These are phyloP conservation scores for Rhagophthalmus giganteus DNA, from an alignment of 2,888 invertebrate species.

Conservation along the genomic window DNA sequence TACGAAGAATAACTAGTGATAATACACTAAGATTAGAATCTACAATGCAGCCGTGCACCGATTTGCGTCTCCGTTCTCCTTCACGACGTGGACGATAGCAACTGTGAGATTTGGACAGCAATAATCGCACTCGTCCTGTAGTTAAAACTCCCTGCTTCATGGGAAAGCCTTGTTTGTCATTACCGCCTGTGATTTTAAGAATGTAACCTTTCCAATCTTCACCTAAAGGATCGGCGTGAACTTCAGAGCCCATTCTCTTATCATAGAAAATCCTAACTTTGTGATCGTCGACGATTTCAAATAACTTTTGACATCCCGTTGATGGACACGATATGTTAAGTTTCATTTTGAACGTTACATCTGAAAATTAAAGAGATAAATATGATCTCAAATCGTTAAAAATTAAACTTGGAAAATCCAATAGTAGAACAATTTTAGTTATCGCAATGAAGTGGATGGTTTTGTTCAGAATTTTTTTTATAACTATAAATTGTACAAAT, in stretches of 20 bases:
- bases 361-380: too few relatives aligned
- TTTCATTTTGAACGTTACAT: conserved; percentile 64
- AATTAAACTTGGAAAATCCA: too few relatives aligned
- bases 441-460: too few relatives aligned
- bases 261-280: conserved; percentile 96
- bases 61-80: conserved; percentile 96
- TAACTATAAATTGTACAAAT: too few relatives aligned
- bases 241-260: conserved; percentile 96
- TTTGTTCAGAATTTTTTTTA: too few relatives aligned
- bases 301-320: conserved; percentile 95
- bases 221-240: conserved; percentile 88
- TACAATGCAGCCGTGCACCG: conserved; percentile 97
- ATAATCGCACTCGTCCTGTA: conserved; percentile 89
- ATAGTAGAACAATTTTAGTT: too few relatives aligned
- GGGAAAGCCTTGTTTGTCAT: conserved; percentile 99
- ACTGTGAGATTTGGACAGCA: conserved; percentile 90
- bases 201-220: conserved; percentile 99
- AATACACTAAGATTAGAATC: conserved; percentile 94
- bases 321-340: conserved; percentile 97
- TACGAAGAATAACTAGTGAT: conserved; percentile 88
- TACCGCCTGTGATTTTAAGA: conserved; percentile 92
- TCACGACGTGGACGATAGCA: conserved; percentile 91
- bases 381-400: too few relatives aligned
- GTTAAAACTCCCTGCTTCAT: conserved; percentile 99
- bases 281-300: conserved; percentile 97